phyloP scores from a whole-genome alignment of 2,888 invertebrate species.

The Limnephilus rhombicus region DNA sequence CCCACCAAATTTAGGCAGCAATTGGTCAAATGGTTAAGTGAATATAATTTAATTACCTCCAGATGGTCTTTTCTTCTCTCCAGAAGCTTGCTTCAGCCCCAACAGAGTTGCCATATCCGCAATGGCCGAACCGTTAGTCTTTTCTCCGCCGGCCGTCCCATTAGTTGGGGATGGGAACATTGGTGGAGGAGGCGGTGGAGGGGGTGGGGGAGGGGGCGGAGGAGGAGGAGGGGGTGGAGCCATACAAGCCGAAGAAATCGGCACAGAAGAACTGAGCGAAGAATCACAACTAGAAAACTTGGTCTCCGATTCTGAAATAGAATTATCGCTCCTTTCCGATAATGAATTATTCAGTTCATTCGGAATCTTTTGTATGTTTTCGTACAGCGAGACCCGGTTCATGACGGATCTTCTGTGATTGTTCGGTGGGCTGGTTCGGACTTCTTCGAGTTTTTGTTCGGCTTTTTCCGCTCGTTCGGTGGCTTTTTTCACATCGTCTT shows the following conservation, averaged over 20 bases:
- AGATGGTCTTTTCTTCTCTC: constrained; percentile 77
- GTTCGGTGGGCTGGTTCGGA: constrained; percentile 67
- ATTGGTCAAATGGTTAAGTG: background rate
- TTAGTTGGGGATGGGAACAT: constrained; percentile 68
- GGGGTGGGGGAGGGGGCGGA: constrained; percentile 69
- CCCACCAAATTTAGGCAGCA: too few species aligned
- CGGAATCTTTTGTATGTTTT: constrained; percentile 41
- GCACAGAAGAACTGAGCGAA: constrained; percentile 64
- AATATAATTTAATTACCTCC: constrained; percentile 71
- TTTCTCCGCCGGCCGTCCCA: constrained; percentile 67
- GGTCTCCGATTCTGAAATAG: background rate
- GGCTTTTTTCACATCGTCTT: constrained; percentile 82
- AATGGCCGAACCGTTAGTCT: constrained; percentile 71
- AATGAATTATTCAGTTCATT: constrained; percentile 68
- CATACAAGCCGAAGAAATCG: constrained; percentile 63
- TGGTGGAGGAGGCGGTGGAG: constrained; percentile 70
- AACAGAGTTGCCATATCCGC: constrained; percentile 79
- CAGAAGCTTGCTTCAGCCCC: constrained; percentile 77
- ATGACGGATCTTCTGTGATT: constrained; percentile 66
- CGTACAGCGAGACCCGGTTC: constrained; percentile 61
- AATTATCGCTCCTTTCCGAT: constrained; percentile 66
- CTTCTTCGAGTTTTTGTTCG: constrained; percentile 71
- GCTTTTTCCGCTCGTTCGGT: constrained; percentile 80
- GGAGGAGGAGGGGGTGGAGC: constrained; percentile 68
- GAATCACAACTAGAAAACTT: constrained; percentile 15